Evolutionary conservation across 2,113 vertebrate species (phyloP).

Genomic region (human (Homo sapiens)): GRCh38 chr4:24826501-24827000

Average conservation of each 20-base stretch:
- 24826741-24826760: not conserved
- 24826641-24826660: not conserved
- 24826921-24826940: not conserved
- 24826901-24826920: not conserved
- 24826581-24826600: not conserved
- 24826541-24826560: no score
- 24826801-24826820: not conserved
- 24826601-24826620: not conserved
- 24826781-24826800: not conserved
- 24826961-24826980: not conserved
- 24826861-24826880: not conserved
- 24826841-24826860: not conserved
- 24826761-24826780: not conserved
- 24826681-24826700: not conserved
- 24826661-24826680: rapidly evolving
- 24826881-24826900: not conserved
- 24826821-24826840: not conserved
- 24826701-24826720: not conserved
- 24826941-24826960: not conserved
- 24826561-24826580: not conserved
- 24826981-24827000: not conserved
- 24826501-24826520: not conserved
- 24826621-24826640: not conserved
- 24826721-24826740: not conserved
- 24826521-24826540: no score